phyloP scores from a whole-genome alignment of 2,888 invertebrate genomes.

The Drosophila lutescens region DNA sequence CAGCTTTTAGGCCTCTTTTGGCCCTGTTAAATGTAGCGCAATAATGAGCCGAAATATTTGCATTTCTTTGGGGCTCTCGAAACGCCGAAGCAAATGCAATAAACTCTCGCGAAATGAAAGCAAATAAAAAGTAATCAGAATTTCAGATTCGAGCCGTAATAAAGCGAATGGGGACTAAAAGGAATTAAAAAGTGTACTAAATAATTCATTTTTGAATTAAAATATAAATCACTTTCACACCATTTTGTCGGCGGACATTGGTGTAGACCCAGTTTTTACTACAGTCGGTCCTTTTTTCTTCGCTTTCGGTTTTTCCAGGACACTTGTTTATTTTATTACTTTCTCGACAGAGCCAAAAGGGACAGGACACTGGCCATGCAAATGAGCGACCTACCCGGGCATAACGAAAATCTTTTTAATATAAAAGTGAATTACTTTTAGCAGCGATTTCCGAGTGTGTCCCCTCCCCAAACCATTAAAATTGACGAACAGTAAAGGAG shows the following conservation, averaged over 20 bases:
- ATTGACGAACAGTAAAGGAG: conserved; percentile 82
- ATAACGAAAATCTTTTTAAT: conserved; percentile 72
- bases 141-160: conserved; percentile 70
- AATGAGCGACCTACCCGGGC: conserved; percentile 55
- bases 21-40: conserved; percentile 74
- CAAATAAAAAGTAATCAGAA: conserved; percentile 78
- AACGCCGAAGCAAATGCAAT: conserved; percentile 65
- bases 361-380: conserved; percentile 54
- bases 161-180: conserved; percentile 57
- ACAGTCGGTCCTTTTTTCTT: conserved; percentile 22
- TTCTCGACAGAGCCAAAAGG: conserved; percentile 48
- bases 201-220: conserved; percentile 82
- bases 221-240: conserved; percentile 82
- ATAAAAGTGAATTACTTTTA: conserved; percentile 79
- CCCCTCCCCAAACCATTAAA: conserved; percentile 68
- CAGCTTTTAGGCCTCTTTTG: conserved; percentile 65
- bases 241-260: conserved; percentile 66
- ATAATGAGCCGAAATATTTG: conserved; percentile 74
- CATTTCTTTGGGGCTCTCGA: conserved; percentile 52
- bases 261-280: conserved; percentile 41
- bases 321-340: conserved; percentile 79
- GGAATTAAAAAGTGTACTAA: conserved; percentile 80
- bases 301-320: conserved; percentile 47
- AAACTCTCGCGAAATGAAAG: conserved; percentile 65
- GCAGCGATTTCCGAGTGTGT: conserved; percentile 75